Conservation (phyloP, 2,797 vertebrate species). For the Tapirus indicus region DNA sequence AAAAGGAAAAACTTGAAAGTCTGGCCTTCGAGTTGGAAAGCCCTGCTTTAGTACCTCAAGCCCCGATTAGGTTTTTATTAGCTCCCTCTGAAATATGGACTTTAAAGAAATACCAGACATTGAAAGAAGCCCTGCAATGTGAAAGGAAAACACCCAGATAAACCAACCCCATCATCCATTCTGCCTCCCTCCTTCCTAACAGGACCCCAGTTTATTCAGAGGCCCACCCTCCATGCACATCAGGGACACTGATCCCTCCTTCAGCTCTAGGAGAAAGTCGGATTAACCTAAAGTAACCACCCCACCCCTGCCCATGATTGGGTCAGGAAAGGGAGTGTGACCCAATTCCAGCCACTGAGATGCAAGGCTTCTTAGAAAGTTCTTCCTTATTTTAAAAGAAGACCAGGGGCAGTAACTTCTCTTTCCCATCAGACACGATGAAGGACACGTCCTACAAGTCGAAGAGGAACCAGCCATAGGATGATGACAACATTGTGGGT, state of each 20-base stretch:
- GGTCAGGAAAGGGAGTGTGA: not conserved
- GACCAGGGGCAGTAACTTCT: not conserved
- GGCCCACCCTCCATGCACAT: not conserved
- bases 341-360: not conserved
- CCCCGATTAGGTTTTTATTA: not conserved
- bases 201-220: not conserved
- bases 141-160: not conserved
- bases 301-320: not conserved
- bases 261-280: not conserved
- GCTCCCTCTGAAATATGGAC: not conserved
- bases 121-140: not conserved
- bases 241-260: not conserved
- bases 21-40: not conserved
- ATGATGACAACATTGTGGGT: not conserved
- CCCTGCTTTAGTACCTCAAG: not conserved
- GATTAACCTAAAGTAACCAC: not conserved
- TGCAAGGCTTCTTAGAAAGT: not conserved
- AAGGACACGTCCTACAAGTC: not conserved
- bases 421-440: not conserved
- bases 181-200: not conserved
- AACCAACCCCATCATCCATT: not conserved
- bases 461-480: not conserved
- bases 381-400: conserved; percentile 20
- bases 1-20: not conserved
- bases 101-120: not conserved